A percentile compares a stretch with the other conserved stretches of the same genome.
Conservation (phyloP, 2,888 invertebrate species). For the Polyommatus icarus region DNA sequence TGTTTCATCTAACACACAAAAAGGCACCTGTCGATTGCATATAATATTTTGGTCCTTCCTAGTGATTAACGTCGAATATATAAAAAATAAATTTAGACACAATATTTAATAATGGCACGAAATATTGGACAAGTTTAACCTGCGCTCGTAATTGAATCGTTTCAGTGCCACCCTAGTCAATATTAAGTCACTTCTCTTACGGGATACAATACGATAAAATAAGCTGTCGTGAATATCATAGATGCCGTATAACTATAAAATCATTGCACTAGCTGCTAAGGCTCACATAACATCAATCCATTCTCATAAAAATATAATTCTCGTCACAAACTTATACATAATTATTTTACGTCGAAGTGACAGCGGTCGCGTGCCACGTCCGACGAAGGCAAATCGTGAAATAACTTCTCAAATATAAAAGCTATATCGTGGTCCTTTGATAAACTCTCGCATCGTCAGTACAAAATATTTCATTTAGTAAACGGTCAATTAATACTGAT, state of each 20-base stretch:
- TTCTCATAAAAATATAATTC: conserved; percentile 59
- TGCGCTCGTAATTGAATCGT: conserved; percentile 37
- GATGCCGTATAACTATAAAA: conserved; percentile 46
- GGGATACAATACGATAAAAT: conserved; percentile 50
- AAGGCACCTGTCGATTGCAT: conserved; percentile 65
- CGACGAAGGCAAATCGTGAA: conserved; percentile 53
- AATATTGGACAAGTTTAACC: conserved; percentile 43
- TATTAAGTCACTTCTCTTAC: conserved; percentile 41
- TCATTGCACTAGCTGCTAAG: conserved; percentile 74
- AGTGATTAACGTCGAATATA: conserved; percentile 53
- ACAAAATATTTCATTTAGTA: conserved; percentile 3
- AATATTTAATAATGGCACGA: conserved; percentile 54
- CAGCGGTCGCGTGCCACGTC: conserved; percentile 59
- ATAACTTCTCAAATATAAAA: conserved; percentile 45
- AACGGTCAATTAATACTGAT: conserved; percentile 23
- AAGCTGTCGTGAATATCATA: conserved; percentile 46
- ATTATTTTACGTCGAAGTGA: conserved; percentile 57
- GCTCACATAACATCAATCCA: conserved; percentile 58
- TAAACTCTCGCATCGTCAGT: not conserved
- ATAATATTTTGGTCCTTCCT: conserved; percentile 61
- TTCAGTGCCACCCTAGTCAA: conserved; percentile 46
- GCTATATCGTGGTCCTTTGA: conserved; percentile 38
- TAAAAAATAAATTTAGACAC: conserved; percentile 47
- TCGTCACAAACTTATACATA: conserved; percentile 48
- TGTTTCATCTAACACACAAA: conserved; percentile 53